Evolutionary conservation across 2,113 vertebrate species (phyloP).

Genomic region (Sialia sialis): DNA sequence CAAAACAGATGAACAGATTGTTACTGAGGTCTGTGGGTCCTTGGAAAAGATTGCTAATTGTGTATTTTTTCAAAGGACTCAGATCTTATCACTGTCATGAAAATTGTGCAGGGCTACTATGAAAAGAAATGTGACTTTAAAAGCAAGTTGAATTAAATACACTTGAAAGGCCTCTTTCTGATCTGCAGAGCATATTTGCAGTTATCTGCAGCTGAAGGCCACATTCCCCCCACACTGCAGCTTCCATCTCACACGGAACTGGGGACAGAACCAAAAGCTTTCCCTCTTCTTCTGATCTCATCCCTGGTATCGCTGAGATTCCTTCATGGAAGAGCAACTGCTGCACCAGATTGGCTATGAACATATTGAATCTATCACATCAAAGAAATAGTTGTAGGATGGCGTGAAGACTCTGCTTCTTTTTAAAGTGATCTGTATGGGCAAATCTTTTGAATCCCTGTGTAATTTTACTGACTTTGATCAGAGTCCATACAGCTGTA

Average conservation of each 20-base stretch:
- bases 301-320: neutral
- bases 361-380: conserved; percentile 43
- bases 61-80: neutral
- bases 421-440: neutral
- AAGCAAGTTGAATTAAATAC: neutral
- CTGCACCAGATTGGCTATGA: neutral
- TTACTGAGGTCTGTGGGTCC: neutral
- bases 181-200: neutral
- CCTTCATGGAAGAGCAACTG: neutral
- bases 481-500: conserved; percentile 9
- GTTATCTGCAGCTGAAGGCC: conserved; percentile 8
- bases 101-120: neutral
- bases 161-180: neutral
- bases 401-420: conserved; percentile 18
- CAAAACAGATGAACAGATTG: neutral
- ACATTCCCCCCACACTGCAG: neutral
- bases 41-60: neutral
- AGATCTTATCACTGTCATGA: neutral
- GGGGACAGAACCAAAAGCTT: neutral
- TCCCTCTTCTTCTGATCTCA: neutral
- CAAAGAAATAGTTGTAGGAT: conserved; percentile 42
- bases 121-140: neutral
- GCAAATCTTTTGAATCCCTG: neutral
- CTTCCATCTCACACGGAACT: fast-evolving
- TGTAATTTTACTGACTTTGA: conserved; percentile 21